Conservation (phyloP, 2,888 invertebrate species). For the Parnassius apollo region DNA sequence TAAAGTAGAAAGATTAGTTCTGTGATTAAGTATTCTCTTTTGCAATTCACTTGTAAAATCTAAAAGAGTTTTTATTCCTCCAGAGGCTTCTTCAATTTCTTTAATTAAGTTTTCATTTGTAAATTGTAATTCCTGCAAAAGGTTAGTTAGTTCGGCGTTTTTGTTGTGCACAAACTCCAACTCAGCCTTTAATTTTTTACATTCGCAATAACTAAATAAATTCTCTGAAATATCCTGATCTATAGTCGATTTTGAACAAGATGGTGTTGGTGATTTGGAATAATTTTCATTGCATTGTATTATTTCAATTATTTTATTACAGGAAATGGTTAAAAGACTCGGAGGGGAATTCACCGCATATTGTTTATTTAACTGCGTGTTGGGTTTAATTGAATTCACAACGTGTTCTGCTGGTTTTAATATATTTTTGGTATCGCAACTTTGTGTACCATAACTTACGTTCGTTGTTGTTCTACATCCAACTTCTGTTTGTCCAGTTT, state of each 20-base stretch:
- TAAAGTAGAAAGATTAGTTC: constrained; percentile 65
- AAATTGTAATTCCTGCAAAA: constrained; percentile 43
- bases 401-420: constrained; percentile 31
- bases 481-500: constrained; percentile 27
- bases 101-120: constrained; percentile 47
- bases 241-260: constrained; percentile 30
- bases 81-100: constrained; percentile 53
- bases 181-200: constrained; percentile 30
- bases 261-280: constrained; percentile 27
- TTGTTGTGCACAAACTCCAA: constrained; percentile 39
- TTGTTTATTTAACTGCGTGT: constrained; percentile 16
- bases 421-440: constrained; percentile 14
- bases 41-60: constrained; percentile 59
- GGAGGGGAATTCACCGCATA: constrained; percentile 46
- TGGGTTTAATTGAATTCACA: constrained; percentile 31
- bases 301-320: constrained; percentile 51
- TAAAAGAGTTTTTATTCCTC: constrained; percentile 56
- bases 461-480: constrained; percentile 21
- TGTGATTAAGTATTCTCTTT: constrained; percentile 64
- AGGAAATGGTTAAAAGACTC: constrained; percentile 62
- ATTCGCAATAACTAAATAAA: constrained; percentile 26
- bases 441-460: constrained; percentile 26
- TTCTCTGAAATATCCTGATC: constrained; percentile 9
- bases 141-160: constrained; percentile 43
- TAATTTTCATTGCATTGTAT: constrained; percentile 44